These are phyloP conservation scores for Nomada goodeniana DNA, from an alignment of 2,888 invertebrate genomes.

Conservation along the genomic window DNA sequence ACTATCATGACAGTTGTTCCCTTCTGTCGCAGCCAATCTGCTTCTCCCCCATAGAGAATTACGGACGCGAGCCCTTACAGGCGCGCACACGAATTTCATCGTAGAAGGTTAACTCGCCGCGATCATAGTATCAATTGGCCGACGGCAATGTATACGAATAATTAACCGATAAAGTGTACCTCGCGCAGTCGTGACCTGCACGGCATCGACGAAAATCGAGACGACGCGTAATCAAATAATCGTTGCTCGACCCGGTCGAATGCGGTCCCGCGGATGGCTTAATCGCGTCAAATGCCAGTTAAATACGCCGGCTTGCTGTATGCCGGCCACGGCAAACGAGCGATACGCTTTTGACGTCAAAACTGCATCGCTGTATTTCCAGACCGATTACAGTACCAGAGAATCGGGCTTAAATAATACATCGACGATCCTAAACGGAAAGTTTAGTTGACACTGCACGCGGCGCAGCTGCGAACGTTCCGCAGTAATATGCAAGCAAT, in stretches of 20 bases:
- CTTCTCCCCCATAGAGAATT: no score
- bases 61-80: no score
- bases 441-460: neutral
- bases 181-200: constrained; percentile 2
- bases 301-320: constrained; percentile 44
- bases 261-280: constrained; percentile 47
- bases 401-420: constrained; percentile 40
- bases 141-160: constrained; percentile 75
- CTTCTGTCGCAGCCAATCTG: no score
- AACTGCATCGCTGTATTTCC: constrained; percentile 39
- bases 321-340: constrained; percentile 22
- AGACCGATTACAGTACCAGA: constrained; percentile 32
- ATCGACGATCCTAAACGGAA: constrained; percentile 17
- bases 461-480: neutral
- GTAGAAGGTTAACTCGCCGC: neutral
- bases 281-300: constrained; percentile 49
- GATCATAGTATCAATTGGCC: constrained; percentile 69
- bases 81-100: neutral
- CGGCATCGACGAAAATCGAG: constrained; percentile 31
- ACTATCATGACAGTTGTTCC: no score
- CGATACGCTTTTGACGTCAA: constrained; percentile 45
- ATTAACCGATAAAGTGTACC: constrained; percentile 22
- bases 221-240: constrained; percentile 49
- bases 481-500: neutral
- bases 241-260: constrained; percentile 38